Conservation (phyloP, 1,140 invertebrate species). For the Pararge aegeria region DNA sequence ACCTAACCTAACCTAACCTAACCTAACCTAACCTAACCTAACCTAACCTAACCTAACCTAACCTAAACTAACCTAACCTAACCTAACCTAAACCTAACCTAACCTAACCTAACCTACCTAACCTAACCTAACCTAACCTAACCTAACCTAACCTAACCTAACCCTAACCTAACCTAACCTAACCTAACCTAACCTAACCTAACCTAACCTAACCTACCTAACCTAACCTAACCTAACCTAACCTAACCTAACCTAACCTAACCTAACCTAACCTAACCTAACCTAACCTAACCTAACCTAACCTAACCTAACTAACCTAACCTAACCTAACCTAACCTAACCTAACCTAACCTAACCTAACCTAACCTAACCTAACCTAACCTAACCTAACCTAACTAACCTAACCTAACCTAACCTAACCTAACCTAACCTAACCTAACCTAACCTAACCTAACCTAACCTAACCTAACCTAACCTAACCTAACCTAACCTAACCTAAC, state of each 20-base stretch:
- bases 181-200: conserved; percentile 16
- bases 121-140: conserved; percentile 26
- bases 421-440: conserved; percentile 8
- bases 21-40: background rate
- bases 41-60: background rate
- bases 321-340: conserved; percentile 14
- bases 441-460: conserved; percentile 14
- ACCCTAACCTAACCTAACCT: conserved; percentile 13
- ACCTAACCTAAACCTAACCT: conserved; percentile 9
- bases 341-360: conserved; percentile 14
- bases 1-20: background rate
- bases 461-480: conserved; percentile 16
- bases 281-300: conserved; percentile 13
- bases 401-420: conserved; percentile 16
- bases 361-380: conserved; percentile 13
- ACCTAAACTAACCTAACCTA: conserved; percentile 11
- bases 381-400: conserved; percentile 15
- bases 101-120: conserved; percentile 24
- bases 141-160: conserved; percentile 25
- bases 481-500: conserved; percentile 16
- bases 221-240: conserved; percentile 16
- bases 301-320: conserved; percentile 9
- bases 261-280: conserved; percentile 13
- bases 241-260: conserved; percentile 15
- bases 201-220: conserved; percentile 14